Percentiles rank a stretch among this genome's conserved stretches.
Conservation (phyloP, 23 tunicate genomes). For the Clavelina lepadiformis region DNA sequence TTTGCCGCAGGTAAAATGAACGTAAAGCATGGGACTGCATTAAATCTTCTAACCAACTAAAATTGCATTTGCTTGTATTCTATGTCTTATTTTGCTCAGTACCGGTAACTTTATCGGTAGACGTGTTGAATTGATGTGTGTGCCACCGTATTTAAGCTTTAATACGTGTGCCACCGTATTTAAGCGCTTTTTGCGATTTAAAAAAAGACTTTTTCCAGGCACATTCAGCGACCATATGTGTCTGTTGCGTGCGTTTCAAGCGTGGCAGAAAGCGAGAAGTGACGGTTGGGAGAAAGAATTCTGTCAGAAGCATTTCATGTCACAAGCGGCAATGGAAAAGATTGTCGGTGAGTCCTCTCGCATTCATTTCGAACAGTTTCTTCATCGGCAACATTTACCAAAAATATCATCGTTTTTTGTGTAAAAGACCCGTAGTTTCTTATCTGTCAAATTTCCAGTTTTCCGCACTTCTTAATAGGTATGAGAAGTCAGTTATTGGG, state of each 20-base stretch:
- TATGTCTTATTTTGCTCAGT: too few species aligned
- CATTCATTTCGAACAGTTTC: neutral
- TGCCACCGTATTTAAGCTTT: too few species aligned
- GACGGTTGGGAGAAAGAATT: conserved; percentile 90
- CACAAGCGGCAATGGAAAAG: conserved; percentile 92
- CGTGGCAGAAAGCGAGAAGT: conserved; percentile 92
- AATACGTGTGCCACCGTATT: neutral
- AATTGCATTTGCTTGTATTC: neutral
- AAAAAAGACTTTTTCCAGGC: conserved; percentile 44
- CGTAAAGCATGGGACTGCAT: too few species aligned
- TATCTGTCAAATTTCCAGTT: too few species aligned
- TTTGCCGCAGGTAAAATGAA: conserved; percentile 90
- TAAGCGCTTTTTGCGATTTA: too few species aligned
- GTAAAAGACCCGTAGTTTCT: too few species aligned
- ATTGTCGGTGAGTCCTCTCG: conserved; percentile 58
- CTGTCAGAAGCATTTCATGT: conserved; percentile 64
- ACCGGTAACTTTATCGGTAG: too few species aligned
- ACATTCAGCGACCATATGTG: conserved; percentile 93
- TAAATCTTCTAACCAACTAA: too few species aligned
- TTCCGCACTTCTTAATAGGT: conserved; percentile 21
- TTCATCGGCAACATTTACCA: neutral
- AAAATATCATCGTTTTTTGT: too few species aligned
- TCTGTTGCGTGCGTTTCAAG: conserved; percentile 72
- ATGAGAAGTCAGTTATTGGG: conserved; percentile 92
- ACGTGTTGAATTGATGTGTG: too few species aligned